These are phyloP conservation scores for Ceratina australensis DNA, from an alignment of 1,140 invertebrate species.

Conservation along the genomic window DNA sequence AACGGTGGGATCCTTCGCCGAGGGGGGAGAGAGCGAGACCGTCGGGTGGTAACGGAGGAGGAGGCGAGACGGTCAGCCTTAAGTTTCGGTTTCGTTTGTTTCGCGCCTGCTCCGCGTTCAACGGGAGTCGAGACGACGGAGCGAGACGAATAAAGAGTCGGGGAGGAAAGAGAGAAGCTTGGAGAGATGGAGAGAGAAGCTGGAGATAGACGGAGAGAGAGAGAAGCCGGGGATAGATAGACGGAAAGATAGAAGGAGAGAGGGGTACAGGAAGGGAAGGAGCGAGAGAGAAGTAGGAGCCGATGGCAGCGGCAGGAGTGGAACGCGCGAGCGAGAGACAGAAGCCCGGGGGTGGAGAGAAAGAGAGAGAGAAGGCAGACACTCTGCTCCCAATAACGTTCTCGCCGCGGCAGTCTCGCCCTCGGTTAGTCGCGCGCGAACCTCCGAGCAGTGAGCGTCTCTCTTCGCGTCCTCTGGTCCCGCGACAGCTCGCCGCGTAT, in stretches of 20 bases:
- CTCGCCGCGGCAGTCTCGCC: constrained; percentile 52
- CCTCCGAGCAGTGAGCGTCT: constrained; percentile 70
- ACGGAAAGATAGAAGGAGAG: not conserved
- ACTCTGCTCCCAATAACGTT: constrained; percentile 65
- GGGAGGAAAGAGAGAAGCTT: too few relatives aligned
- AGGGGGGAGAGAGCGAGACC: not conserved
- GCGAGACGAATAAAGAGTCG: not conserved
- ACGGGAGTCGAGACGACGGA: constrained; percentile 54
- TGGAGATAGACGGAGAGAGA: not conserved
- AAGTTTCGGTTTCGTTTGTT: constrained; percentile 72
- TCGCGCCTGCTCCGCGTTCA: constrained; percentile 60
- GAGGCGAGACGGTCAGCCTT: constrained; percentile 48
- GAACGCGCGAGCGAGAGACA: not conserved
- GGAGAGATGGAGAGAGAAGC: not conserved
- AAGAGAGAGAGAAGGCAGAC: constrained; percentile 35
- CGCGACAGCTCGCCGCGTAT: constrained; percentile 22
- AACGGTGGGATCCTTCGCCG: not conserved
- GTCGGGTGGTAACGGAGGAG: constrained; percentile 37
- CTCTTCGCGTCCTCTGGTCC: constrained; percentile 30
- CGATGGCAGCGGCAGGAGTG: not conserved
- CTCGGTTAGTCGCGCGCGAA: constrained; percentile 74
- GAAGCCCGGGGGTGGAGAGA: constrained; percentile 3
- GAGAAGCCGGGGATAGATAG: not conserved
- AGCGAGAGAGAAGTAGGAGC: constrained; percentile 15
- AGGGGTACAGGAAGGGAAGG: not conserved